Percentiles rank a stretch among this genome's conserved stretches.
phyloP scores from a whole-genome alignment of 2,888 invertebrate genomes.

The Drosophila trichaetosa region DNA sequence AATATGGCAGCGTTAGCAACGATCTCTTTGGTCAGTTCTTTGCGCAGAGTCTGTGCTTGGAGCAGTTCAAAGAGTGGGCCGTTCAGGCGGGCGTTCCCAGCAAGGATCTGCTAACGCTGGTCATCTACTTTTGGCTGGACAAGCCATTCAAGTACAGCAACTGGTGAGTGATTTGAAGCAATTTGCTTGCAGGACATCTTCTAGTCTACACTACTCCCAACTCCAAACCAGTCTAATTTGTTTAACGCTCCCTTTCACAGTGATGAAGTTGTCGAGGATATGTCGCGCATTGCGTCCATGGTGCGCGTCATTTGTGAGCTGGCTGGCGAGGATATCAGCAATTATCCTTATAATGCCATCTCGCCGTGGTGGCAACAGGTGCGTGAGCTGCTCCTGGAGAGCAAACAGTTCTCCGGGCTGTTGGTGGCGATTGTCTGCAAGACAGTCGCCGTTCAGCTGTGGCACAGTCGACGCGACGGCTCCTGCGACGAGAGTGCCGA shows the following conservation, averaged over 20 bases:
- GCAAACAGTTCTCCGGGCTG: constrained; percentile 91
- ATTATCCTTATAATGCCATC: constrained; percentile 87
- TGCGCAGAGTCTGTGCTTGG: constrained; percentile 84
- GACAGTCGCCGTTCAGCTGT: constrained; percentile 87
- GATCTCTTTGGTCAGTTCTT: constrained; percentile 80
- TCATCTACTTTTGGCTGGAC: constrained; percentile 90
- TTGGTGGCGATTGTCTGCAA: constrained; percentile 94
- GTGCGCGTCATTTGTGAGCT: constrained; percentile 88
- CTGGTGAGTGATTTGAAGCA: constrained; percentile 62
- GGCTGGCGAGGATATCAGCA: constrained; percentile 87
- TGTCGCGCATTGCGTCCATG: constrained; percentile 89
- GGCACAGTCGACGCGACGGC: constrained; percentile 73
- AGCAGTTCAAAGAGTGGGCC: constrained; percentile 80
- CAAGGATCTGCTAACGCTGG: constrained; percentile 89
- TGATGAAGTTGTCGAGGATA: constrained; percentile 86
- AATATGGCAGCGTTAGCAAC: constrained; percentile 78
- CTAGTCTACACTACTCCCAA: not conserved
- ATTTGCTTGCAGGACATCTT: not conserved
- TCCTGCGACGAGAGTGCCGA: constrained; percentile 84
- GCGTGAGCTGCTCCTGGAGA: constrained; percentile 90
- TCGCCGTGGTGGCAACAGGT: constrained; percentile 94
- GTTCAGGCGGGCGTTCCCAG: constrained; percentile 81
- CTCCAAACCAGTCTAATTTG: not conserved
- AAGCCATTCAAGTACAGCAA: constrained; percentile 86
- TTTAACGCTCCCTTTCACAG: constrained; percentile 47